phyloP scores from a whole-genome alignment of 2,888 invertebrate species.

The Sinhomidia bicolor region DNA sequence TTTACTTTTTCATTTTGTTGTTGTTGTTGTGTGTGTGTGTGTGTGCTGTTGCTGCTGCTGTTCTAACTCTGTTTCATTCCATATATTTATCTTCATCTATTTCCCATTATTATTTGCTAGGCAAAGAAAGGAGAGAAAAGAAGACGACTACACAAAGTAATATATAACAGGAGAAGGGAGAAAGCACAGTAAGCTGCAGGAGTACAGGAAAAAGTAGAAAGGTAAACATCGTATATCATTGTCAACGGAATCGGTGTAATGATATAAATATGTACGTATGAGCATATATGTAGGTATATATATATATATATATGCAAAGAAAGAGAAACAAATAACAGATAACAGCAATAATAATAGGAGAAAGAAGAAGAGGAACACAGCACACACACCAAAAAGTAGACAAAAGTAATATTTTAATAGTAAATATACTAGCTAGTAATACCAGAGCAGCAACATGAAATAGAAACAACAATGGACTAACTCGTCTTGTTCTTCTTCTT shows the following conservation, averaged over 20 bases:
- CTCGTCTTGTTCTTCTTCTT: too few relatives aligned
- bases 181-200: not conserved
- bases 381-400: too few relatives aligned
- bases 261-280: not conserved
- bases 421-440: too few relatives aligned
- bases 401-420: too few relatives aligned
- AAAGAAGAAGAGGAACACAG: not conserved
- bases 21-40: too few relatives aligned
- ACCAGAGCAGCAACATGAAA: too few relatives aligned
- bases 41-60: not conserved
- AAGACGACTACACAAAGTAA: not conserved
- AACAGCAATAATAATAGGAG: not conserved
- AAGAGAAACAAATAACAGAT: constrained; percentile 8
- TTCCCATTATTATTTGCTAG: constrained; percentile 14
- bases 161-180: too few relatives aligned
- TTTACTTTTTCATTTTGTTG: not conserved
- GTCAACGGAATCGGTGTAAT: constrained; percentile 23
- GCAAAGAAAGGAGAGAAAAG: not conserved
- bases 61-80: not conserved
- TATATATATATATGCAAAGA: not conserved
- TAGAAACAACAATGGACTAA: too few relatives aligned
- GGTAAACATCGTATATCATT: constrained; percentile 49
- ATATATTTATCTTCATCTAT: constrained; percentile 40
- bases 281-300: not conserved
- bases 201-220: constrained; percentile 33